These are phyloP conservation scores for Nanorana parkeri DNA, from an alignment of 2,113 vertebrate genomes.

Conservation along the genomic window DNA sequence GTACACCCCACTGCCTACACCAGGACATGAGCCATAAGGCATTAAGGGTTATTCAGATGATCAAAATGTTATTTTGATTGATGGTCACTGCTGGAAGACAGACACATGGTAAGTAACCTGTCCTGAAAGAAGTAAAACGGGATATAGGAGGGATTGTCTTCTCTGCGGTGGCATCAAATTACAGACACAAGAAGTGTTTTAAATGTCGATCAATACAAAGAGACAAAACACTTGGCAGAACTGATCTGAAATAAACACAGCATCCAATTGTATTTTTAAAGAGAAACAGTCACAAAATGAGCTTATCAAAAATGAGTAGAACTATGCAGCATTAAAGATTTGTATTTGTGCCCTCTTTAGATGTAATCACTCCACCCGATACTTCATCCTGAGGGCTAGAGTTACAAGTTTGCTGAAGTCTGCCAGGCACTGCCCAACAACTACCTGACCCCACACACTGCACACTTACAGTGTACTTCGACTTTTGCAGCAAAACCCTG, in stretches of 20 bases:
- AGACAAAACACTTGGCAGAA: not conserved
- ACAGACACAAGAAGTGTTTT: not conserved
- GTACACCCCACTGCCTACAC: not conserved
- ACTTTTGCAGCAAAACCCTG: too few species aligned
- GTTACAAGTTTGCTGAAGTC: too few species aligned
- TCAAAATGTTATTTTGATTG: slow-evolving; percentile 9
- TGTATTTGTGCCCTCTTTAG: too few species aligned
- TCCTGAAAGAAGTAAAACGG: slow-evolving; percentile 2
- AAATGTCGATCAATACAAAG: not conserved
- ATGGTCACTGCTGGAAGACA: not conserved
- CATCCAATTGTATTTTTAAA: not conserved
- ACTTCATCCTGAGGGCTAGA: too few species aligned
- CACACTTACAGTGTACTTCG: too few species aligned
- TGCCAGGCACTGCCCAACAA: too few species aligned
- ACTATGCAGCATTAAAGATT: too few species aligned
- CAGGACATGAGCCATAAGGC: not conserved
- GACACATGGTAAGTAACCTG: not conserved
- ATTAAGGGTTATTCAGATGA: not conserved
- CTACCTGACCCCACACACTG: too few species aligned
- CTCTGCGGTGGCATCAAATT: slow-evolving; percentile 9
- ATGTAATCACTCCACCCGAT: too few species aligned
- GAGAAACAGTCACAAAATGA: too few species aligned
- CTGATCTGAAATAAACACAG: not conserved
- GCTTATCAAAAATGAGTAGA: too few species aligned
- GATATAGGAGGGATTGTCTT: not conserved